Conservation (phyloP, 1,140 invertebrate species). For the Halictus rubicundus region DNA sequence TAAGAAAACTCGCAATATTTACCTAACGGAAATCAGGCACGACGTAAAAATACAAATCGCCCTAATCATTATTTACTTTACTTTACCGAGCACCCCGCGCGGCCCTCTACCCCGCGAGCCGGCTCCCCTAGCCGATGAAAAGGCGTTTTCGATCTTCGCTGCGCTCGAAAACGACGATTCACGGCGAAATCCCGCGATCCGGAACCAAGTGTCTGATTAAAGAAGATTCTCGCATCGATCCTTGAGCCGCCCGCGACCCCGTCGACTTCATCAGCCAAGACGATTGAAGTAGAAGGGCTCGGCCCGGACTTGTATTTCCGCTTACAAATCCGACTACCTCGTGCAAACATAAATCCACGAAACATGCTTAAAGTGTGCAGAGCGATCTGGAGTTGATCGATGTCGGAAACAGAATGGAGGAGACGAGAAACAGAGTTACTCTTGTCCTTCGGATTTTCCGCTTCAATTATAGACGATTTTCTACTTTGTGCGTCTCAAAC, state of each 20-base stretch:
- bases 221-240: conserved; percentile 56
- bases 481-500: no score
- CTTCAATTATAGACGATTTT: no score
- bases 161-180: conserved; percentile 58
- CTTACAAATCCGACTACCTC: no score
- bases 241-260: conserved; percentile 25
- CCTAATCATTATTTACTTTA: conserved; percentile 78
- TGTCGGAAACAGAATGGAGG: no score
- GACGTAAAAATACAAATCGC: conserved; percentile 76
- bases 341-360: neutral
- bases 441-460: no score
- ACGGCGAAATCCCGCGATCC: conserved; percentile 40
- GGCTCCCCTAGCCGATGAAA: conserved; percentile 26
- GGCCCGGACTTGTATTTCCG: no score
- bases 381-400: no score
- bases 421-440: no score
- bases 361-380: no score
- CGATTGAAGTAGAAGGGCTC: conserved; percentile 15
- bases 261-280: conserved; percentile 59
- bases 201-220: conserved; percentile 66
- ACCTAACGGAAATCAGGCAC: conserved; percentile 74
- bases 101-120: conserved; percentile 9
- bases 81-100: conserved; percentile 59
- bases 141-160: conserved; percentile 59
- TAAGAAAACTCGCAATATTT: conserved; percentile 78